Base-by-base conservation (phyloP, 2,113 vertebrate genomes). In the Callorhinus ursinus region DNA sequence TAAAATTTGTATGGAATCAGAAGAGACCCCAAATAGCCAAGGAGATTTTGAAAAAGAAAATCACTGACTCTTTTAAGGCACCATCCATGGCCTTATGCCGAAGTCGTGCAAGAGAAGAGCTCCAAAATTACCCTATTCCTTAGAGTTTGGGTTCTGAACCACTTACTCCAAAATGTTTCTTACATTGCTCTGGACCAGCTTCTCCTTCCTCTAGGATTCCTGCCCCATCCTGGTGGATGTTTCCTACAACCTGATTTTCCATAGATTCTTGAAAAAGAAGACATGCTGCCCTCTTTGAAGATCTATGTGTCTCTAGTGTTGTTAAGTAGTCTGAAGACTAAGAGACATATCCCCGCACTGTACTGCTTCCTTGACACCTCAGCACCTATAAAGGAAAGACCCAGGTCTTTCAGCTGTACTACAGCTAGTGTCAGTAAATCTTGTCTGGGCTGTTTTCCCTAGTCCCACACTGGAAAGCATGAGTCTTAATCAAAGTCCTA, bases 261-360 rank as follows among this genome's bases (percentile, higher is more conserved):
- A 9, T 2, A 49, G 80, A 63, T 15, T 65, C 72, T 59, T 13
- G 11, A 14, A 12, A 22, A 42, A 57, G 18, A 57, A 33, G 53
- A 10, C 0, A 1, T 2, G 31, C 31, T 4, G 1, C 46, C 49
- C 3, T n/a, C 0, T 8, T 0, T 7, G 55, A 18, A 59, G 33
- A 15, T 13, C n/a, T 24, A 1, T 11, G 4, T 21, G 22, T 72
- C 51, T 36, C 12, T 4, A 7, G 21, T 0, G 1, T 10, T 36
- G 22, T 59, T 59, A 55, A 51, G 61, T 39, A 2, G 36, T 15
- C 87, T 4, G 19, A 74, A 84, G 74, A 36, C 49, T 88, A 65
- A 69, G 19, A n/a, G 26, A 7, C 26, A 5, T 13, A 11, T 53
- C 33, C 26, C 14, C 26, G 0, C 0, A 5, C 14, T 22, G 26